Percentiles rank a stretch among this genome's conserved stretches.
Evolutionary conservation across 2,888 invertebrate species (phyloP).

Genomic region (Tupiocoris notatus): DNA sequence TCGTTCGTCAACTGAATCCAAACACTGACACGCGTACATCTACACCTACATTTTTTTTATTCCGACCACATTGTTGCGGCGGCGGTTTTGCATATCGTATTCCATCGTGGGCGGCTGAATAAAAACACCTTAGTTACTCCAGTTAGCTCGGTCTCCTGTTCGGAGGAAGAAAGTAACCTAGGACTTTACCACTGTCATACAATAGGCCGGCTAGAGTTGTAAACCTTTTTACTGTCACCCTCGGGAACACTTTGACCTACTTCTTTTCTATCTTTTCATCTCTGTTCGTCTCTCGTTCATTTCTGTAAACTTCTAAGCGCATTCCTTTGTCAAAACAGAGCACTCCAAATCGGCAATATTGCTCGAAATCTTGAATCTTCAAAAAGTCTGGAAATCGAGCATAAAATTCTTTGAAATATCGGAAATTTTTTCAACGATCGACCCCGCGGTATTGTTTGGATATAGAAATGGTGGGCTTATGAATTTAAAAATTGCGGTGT

Average conservation of each 20-base stretch:
- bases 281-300: too few relatives aligned
- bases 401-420: too few relatives aligned
- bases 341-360: too few relatives aligned
- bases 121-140: slow-evolving; percentile 23
- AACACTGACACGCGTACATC: neutral
- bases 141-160: neutral
- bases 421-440: too few relatives aligned
- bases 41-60: neutral
- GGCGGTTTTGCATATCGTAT: slow-evolving; percentile 22
- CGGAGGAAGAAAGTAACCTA: neutral
- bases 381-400: too few relatives aligned
- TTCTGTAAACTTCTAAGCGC: too few relatives aligned
- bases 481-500: too few relatives aligned
- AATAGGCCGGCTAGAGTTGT: neutral
- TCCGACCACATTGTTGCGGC: neutral
- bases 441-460: too few relatives aligned
- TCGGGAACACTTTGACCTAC: neutral
- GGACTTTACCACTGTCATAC: neutral
- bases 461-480: too few relatives aligned
- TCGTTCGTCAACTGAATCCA: neutral
- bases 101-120: slow-evolving; percentile 9
- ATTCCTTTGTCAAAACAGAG: too few relatives aligned
- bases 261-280: too few relatives aligned
- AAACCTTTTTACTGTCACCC: neutral
- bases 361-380: too few relatives aligned